Percentiles rank a stretch among this genome's conserved stretches.
phyloP scores from a whole-genome alignment of 2,797 vertebrate species.

The Sebastes baramenuke region DNA sequence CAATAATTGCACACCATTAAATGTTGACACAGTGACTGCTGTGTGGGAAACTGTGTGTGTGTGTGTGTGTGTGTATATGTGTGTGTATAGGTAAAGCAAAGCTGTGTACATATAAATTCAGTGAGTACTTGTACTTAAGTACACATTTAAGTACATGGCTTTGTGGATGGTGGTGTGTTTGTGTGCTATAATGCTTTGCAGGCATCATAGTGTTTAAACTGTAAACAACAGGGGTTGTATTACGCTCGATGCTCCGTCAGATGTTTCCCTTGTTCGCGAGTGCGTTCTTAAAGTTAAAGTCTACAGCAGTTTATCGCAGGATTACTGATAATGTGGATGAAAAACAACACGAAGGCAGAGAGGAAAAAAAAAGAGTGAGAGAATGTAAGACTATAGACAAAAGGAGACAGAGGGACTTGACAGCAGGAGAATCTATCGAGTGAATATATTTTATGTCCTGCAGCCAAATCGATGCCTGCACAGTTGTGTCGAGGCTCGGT shows the following conservation, averaged over 20 bases:
- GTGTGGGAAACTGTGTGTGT: not conserved
- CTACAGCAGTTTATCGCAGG: not conserved
- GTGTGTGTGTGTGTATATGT: not conserved
- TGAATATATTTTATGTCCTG: conserved; percentile 15
- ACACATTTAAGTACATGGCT: not conserved
- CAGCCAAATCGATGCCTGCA: conserved; percentile 32
- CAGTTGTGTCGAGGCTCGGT: conserved; percentile 7
- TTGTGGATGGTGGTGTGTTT: not conserved
- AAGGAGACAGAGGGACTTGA: conserved; percentile 2
- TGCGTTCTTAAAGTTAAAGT: not conserved
- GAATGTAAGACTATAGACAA: not conserved
- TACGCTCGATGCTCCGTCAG: not conserved
- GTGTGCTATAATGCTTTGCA: not conserved
- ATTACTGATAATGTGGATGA: not conserved
- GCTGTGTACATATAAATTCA: not conserved
- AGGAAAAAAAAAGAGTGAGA: not conserved
- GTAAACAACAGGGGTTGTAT: not conserved
- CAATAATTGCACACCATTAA: conserved; percentile 38
- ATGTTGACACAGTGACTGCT: not conserved
- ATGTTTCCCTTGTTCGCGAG: not conserved
- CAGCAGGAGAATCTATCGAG: conserved; percentile 22
- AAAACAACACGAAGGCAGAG: not conserved
- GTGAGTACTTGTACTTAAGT: not conserved
- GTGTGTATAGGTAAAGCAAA: not conserved
- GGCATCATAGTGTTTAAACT: not conserved